Evolutionary conservation across 2,797 vertebrate species (phyloP).

Genomic region (Monodelphis domestica): DNA sequence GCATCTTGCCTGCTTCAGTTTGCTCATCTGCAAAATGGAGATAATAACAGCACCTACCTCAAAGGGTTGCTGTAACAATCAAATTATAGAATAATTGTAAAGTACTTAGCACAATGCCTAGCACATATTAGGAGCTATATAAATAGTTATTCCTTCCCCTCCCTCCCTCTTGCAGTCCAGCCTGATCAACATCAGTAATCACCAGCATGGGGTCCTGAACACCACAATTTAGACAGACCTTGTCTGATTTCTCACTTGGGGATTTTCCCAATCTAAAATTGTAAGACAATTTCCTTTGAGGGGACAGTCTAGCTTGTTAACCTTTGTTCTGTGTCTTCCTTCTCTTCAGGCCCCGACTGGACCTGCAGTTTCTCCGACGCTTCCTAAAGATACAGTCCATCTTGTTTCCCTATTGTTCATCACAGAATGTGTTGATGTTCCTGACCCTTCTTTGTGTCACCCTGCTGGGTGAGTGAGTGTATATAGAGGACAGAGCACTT

Average conservation of each 20-base stretch:
- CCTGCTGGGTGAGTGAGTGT: conserved; percentile 88
- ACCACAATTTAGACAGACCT: background rate
- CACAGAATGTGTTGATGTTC: conserved; percentile 92
- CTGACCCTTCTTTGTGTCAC: conserved; percentile 91
- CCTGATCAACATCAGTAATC: background rate
- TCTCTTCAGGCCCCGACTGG: conserved; percentile 87
- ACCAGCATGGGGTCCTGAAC: background rate
- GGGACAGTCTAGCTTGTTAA: background rate
- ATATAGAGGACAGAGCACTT: rapidly evolving
- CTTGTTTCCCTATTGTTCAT: conserved; percentile 91
- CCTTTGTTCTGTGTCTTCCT: conserved; percentile 61
- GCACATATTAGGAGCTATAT: background rate
- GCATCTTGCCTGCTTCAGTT: background rate
- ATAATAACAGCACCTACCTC: background rate
- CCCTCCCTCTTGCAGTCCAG: background rate
- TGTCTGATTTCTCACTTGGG: background rate
- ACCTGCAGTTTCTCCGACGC: conserved; percentile 90
- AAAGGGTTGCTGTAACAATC: background rate
- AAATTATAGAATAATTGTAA: background rate
- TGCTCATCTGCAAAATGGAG: background rate
- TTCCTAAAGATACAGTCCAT: conserved; percentile 90
- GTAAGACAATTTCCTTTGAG: background rate
- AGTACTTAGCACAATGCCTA: background rate
- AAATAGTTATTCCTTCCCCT: background rate
- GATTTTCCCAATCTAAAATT: background rate